Evolutionary conservation across 2,113 vertebrate genomes (phyloP).

Genomic region (Hymenochirus boettgeri): DNA sequence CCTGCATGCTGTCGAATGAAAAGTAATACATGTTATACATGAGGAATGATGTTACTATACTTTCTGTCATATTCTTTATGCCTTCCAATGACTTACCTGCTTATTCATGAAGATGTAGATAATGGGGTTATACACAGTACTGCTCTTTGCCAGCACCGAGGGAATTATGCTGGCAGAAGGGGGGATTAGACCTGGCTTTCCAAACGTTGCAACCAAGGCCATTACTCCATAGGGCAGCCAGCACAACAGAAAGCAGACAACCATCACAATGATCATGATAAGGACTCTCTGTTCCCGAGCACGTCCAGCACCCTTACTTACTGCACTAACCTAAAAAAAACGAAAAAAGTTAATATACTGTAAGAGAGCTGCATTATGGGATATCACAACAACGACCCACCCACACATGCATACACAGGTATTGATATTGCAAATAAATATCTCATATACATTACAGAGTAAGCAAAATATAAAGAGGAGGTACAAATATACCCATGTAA

Average conservation of each 20-base stretch:
- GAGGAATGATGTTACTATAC: no score
- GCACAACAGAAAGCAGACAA: conserved; percentile 69
- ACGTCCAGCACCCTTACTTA: conserved; percentile 30
- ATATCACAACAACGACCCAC: no score
- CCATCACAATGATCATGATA: conserved; percentile 66
- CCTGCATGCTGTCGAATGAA: no score
- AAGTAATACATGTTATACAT: no score
- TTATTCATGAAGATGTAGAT: conserved; percentile 73
- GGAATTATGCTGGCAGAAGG: conserved; percentile 63
- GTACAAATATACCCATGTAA: no score
- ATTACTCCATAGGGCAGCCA: conserved; percentile 68
- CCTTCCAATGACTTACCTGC: conserved; percentile 58
- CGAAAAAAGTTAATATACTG: neutral
- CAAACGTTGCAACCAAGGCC: conserved; percentile 63
- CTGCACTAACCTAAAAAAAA: conserved; percentile 46
- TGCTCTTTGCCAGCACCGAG: conserved; percentile 69
- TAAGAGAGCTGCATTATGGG: neutral
- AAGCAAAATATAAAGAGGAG: no score
- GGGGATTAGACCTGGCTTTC: conserved; percentile 56
- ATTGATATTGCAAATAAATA: no score
- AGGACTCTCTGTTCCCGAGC: conserved; percentile 58
- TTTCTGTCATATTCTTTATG: neutral
- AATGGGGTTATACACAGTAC: conserved; percentile 67
- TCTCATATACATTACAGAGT: no score
- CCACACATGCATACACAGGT: no score